Conservation (phyloP, 2,888 invertebrate species). For the Agrenia bidenticulata region DNA sequence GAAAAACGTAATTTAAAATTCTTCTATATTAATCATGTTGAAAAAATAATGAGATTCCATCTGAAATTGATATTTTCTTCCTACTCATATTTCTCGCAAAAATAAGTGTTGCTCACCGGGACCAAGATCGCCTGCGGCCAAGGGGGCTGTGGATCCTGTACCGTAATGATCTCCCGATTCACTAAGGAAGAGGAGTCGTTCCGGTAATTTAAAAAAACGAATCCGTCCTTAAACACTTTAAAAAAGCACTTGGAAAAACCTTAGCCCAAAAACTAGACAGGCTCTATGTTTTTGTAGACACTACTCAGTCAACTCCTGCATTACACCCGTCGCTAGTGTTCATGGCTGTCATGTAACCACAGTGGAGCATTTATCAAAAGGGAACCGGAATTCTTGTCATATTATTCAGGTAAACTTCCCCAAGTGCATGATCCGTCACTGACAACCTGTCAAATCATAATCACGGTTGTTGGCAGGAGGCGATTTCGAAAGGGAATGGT, state of each 20-base stretch:
- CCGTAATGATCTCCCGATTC: conserved; percentile 83
- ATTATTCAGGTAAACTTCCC: conserved; percentile 47
- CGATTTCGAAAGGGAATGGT: conserved; percentile 84
- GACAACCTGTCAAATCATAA: background rate
- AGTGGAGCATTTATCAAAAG: conserved; percentile 88
- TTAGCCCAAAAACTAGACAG: no score
- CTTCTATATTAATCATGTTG: background rate
- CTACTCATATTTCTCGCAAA: no score
- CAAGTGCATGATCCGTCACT: background rate
- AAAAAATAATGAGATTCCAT: background rate
- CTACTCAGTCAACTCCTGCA: conserved; percentile 82
- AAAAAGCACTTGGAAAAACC: background rate
- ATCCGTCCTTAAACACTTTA: no score
- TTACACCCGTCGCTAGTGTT: conserved; percentile 81
- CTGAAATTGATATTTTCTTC: no score
- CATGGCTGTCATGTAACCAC: conserved; percentile 89
- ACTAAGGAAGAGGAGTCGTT: conserved; percentile 61
- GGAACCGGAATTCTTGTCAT: conserved; percentile 60
- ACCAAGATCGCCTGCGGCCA: conserved; percentile 92
- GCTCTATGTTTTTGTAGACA: conserved; percentile 62
- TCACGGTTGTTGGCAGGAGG: conserved; percentile 64
- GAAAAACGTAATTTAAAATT: conserved; percentile 65
- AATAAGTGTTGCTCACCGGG: conserved; percentile 72
- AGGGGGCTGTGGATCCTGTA: conserved; percentile 93
- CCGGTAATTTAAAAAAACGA: conserved; percentile 28